Percentiles rank a stretch among this genome's conserved stretches.
Evolutionary conservation across 2,113 vertebrate species (phyloP).

Genomic region (Phycodurus eques): DNA sequence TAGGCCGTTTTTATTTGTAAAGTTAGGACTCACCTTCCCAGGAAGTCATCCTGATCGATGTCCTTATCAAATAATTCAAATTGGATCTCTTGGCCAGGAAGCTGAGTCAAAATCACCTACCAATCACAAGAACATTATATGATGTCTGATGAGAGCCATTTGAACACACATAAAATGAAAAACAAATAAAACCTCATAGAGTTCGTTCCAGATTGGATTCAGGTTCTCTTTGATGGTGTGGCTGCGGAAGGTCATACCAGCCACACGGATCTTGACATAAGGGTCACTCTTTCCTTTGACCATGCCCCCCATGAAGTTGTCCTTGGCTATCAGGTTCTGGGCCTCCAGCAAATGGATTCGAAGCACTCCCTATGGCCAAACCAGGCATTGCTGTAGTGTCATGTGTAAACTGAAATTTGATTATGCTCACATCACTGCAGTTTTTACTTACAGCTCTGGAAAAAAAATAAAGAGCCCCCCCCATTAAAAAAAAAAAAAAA

Average conservation of each 20-base stretch:
- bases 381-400: not conserved
- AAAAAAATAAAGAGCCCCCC: too few relatives aligned
- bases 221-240: constrained; percentile 87
- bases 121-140: not conserved
- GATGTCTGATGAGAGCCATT: not conserved
- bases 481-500: too few relatives aligned
- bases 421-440: not conserved
- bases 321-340: constrained; percentile 85
- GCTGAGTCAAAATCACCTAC: constrained; percentile 81
- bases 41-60: constrained; percentile 87
- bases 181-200: constrained; percentile 78
- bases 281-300: constrained; percentile 91
- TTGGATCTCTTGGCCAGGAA: constrained; percentile 87
- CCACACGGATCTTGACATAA: constrained; percentile 83
- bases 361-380: constrained; percentile 76
- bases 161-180: not conserved
- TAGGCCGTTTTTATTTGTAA: not conserved
- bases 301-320: constrained; percentile 87
- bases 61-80: constrained; percentile 89
- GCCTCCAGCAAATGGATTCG: constrained; percentile 86
- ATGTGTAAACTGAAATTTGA: not conserved
- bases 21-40: constrained; percentile 77
- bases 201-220: constrained; percentile 87
- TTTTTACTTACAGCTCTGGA: not conserved
- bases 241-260: constrained; percentile 80